Base-by-base conservation (phyloP, 2,888 invertebrate species). In the Ichneumoninae sp. region DNA sequence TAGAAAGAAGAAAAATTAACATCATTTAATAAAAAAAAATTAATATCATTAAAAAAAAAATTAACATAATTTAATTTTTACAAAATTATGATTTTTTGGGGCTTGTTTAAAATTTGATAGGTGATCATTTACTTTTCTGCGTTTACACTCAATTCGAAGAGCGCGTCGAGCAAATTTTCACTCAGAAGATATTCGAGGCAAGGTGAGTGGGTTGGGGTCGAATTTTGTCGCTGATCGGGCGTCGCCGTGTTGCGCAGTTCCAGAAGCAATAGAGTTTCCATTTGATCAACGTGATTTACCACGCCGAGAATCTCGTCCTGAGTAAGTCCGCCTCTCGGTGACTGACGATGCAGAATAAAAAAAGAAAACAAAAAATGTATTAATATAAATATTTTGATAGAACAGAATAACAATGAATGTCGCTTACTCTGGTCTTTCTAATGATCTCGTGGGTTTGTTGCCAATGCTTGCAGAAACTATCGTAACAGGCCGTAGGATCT, bases 381-480 rank as follows among this genome's bases (percentile, higher is more conserved):
- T 36, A 36, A 50, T 22, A 22, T n/a, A 78, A 44, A 80, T 0
- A 90, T 91, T 40, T 10, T 8, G 0, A 10, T 40, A 40, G 10
- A 40, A 40, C 40, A 10, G 44, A 16, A 3, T 47, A 16, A 47
- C 16, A 47, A 47, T 47, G 44, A 47, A 3, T 50, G 22, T 30
- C 16, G 84, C 88, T 90, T 91, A 96, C 96, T 94, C 96, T 95
- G 60, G 96, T 96, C 88, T 96, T 95, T 87, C 95, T 94, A 89
- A 98, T 97, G 82, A 98, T 97, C 88, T 97, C 97, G 90, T 96
- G 94, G 1, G 97, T 97, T 93, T 98, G 98, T 91, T 98, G 97
- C 98, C 98, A 98, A 93, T 98, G 98, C 93, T 97, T 97, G 93
- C 97, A 97, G 94, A 98, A 98, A 91, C 98, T 98, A 93, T 97